Evolutionary conservation across 2,113 vertebrate genomes (phyloP).

Genomic region (Circaetus cinerascens): DNA sequence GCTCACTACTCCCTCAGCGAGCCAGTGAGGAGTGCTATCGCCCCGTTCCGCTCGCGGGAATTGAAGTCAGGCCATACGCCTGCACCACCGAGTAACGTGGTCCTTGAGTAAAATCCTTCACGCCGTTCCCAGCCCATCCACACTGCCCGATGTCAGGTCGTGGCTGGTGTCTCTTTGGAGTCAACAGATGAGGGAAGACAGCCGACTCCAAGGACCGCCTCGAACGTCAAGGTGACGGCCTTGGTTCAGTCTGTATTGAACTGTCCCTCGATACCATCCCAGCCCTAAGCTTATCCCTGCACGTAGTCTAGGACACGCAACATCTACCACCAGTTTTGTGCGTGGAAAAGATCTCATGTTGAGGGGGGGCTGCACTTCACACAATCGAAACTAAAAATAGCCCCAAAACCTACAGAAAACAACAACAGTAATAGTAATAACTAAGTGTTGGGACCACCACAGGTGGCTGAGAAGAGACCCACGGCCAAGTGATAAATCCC

Average conservation of each 20-base stretch:
- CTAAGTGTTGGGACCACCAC: neutral
- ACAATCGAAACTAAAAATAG: neutral
- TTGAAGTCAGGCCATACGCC: neutral
- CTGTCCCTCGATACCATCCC: neutral
- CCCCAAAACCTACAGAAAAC: neutral
- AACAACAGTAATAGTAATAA: neutral
- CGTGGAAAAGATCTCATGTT: neutral
- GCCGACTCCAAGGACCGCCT: rapidly evolving
- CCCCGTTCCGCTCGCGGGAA: neutral
- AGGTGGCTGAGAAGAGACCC: neutral
- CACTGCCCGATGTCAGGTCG: rapidly evolving
- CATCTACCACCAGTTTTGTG: neutral
- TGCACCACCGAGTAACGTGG: neutral
- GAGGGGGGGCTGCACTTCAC: neutral
- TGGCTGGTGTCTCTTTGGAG: neutral
- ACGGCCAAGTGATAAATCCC: neutral
- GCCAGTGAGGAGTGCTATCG: neutral
- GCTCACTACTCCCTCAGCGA: neutral
- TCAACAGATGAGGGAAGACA: neutral
- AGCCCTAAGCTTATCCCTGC: neutral
- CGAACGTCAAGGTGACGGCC: neutral
- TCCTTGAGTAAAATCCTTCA: neutral
- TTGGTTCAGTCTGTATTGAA: neutral
- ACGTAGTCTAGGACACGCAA: rapidly evolving
- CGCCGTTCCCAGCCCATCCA: neutral